These are phyloP conservation scores for Tenodera sinensis DNA, from an alignment of 2,888 invertebrate genomes.

Conservation along the genomic window DNA sequence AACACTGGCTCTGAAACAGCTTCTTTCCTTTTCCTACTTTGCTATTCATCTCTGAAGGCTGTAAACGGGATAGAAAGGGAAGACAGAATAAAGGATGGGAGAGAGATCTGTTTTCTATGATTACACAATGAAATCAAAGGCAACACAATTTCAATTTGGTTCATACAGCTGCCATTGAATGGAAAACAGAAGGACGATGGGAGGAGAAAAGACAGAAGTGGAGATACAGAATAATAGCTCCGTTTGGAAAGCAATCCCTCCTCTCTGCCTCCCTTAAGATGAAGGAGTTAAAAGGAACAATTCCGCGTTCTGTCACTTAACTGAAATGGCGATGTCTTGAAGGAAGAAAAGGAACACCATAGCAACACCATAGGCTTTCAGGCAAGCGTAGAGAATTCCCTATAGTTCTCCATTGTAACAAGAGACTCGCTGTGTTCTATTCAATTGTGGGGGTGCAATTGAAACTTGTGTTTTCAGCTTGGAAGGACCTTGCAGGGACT, in stretches of 20 bases:
- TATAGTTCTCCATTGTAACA: constrained; percentile 9
- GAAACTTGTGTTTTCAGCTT: constrained; percentile 16
- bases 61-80: background rate
- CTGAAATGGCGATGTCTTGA: constrained; percentile 1
- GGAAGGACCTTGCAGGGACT: background rate
- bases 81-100: background rate
- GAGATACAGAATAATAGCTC: background rate
- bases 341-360: background rate
- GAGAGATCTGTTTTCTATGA: background rate
- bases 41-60: background rate
- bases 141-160: constrained; percentile 25
- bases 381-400: constrained; percentile 7
- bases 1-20: background rate
- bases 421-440: background rate
- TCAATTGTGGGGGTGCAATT: background rate
- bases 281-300: constrained; percentile 10
- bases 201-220: background rate
- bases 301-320: background rate
- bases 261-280: background rate
- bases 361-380: constrained; percentile 4
- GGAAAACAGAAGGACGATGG: background rate
- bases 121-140: constrained; percentile 25
- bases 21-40: background rate
- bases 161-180: background rate
- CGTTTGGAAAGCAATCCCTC: background rate